phyloP scores from a whole-genome alignment of 1,140 invertebrate genomes.

The Teleogryllus occipitalis region DNA sequence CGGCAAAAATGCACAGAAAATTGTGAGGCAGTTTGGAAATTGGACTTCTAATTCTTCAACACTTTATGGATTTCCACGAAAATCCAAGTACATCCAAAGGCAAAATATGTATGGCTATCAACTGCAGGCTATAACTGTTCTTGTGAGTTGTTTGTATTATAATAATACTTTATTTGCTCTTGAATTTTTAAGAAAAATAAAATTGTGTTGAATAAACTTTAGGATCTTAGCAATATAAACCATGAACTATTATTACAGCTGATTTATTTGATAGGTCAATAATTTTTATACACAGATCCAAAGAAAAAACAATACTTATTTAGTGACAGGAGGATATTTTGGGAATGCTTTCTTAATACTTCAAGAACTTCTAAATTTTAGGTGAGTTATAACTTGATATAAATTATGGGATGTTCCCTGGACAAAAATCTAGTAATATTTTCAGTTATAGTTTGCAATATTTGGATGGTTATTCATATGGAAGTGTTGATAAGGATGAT shows the following conservation, averaged over 20 bases:
- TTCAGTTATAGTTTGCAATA: background rate
- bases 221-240: too few species aligned
- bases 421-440: too few species aligned
- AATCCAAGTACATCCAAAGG: background rate
- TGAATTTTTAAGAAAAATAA: background rate
- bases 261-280: background rate
- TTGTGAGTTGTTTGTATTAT: background rate
- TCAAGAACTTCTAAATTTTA: background rate
- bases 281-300: background rate
- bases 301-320: background rate
- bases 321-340: background rate
- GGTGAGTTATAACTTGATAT: background rate
- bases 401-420: background rate
- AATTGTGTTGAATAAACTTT: background rate
- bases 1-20: background rate
- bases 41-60: background rate
- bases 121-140: background rate
- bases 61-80: background rate
- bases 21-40: background rate
- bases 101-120: background rate
- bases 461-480: background rate
- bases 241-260: too few species aligned
- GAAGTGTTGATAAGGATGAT: background rate
- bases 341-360: background rate
- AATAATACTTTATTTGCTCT: background rate